Evolutionary conservation across 2,797 vertebrate species (phyloP), one percentile per base, ranked within the genome.

Genomic region (Chelon labrosus): DNA sequence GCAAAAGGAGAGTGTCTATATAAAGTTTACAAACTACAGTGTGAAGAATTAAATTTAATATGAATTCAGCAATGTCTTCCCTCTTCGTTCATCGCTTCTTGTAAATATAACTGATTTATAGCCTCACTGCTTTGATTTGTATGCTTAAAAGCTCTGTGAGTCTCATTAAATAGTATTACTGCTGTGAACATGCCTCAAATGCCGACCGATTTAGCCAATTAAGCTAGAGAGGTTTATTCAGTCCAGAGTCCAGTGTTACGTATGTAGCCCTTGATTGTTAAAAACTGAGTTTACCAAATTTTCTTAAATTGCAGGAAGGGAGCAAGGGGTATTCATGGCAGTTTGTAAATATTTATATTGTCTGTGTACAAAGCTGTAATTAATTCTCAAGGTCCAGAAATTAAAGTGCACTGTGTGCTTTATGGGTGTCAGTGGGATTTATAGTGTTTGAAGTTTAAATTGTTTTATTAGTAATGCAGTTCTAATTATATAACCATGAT

Each of bases 401-500:
- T 13, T 60, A 0, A 1, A 51, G 37, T 16, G 8, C 57, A 5
- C 1, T 63, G 2, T 27, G 11, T 50, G n/a, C 7, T 61, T 31
- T 25, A 11, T 0, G 7, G 7, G 0, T 41, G n/a, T 52, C 51
- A 41, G 7, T 17, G 17, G 19, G 8, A 58, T 70, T 66, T 60
- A 2, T 17, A 55, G 38, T 14, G 55, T 55, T 52, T 39, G 12
- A 70, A 61, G 54, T 62, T 51, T 37, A 39, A 47, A 65, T 70
- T 46, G 9, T 67, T 73, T 7, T 51, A 55, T 65, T 64, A 53
- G 13, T 46, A 37, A 59, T 55, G 41, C n/a, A 2, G 4, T 25
- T 75, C 70, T 65, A 82, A 66, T 79, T 69, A 1, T 57, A 14
- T 22, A 9, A 4, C 44, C 41, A 13, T 52, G 10, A 59, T 63